These are phyloP conservation scores for Hippasteria phrygiana DNA, from an alignment of 53 echinoderm and acorn worm genomes.

Conservation along the genomic window DNA sequence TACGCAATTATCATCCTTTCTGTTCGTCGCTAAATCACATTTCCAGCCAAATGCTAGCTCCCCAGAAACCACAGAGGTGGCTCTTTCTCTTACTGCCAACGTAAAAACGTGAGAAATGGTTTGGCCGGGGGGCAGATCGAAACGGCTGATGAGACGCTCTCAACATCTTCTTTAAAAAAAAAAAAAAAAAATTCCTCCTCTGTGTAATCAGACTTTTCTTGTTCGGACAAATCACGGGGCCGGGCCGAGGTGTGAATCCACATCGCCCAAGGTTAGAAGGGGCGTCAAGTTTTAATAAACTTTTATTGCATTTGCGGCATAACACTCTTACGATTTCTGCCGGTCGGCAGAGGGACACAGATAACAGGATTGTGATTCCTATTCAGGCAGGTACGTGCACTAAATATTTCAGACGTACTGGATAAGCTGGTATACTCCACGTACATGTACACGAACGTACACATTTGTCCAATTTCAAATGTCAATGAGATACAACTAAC, in stretches of 20 bases:
- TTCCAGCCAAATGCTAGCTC: neutral
- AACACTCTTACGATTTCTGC: neutral
- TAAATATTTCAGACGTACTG: neutral
- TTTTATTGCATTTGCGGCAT: constrained; percentile 20
- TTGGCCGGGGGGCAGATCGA: neutral
- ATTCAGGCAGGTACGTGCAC: neutral
- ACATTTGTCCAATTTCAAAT: neutral
- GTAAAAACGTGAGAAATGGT: neutral
- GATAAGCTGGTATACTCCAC: neutral
- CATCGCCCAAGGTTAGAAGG: constrained; percentile 25
- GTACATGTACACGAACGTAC: neutral
- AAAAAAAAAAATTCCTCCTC: neutral
- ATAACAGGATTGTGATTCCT: neutral
- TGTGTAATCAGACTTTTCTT: neutral
- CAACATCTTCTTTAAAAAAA: neutral
- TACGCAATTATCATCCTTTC: neutral
- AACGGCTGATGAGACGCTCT: neutral
- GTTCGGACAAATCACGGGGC: neutral
- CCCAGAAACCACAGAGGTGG: neutral
- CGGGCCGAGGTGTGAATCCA: neutral
- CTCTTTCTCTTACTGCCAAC: neutral
- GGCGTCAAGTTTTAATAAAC: constrained; percentile 46
- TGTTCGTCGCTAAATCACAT: neutral
- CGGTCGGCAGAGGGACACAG: too few relatives aligned
- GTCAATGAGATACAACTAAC: neutral